A percentile compares a stretch with the other conserved stretches of the same genome.
Evolutionary conservation across 2,113 vertebrate species (phyloP).

Genomic region (Osmerus mordax): DNA sequence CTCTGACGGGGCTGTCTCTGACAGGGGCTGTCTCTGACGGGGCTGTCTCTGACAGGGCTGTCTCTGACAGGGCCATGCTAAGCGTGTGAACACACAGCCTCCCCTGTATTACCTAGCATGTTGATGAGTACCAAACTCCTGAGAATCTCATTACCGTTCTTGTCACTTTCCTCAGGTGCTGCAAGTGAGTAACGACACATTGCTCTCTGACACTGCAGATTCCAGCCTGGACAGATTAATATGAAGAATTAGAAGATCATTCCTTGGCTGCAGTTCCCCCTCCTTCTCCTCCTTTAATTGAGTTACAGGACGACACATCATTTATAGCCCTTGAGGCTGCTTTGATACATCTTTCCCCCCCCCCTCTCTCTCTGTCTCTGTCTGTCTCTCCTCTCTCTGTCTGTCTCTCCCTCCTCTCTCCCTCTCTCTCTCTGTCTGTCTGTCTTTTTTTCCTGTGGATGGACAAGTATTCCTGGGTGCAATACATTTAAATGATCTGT

Average conservation of each 20-base stretch:
- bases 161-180: constrained; percentile 58
- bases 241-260: constrained; percentile 54
- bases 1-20: too few species aligned
- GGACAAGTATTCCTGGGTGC: neutral
- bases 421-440: too few species aligned
- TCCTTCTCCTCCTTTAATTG: constrained; percentile 48
- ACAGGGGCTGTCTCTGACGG: too few species aligned
- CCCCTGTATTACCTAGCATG: constrained; percentile 29
- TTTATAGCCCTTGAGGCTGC: constrained; percentile 30
- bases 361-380: neutral
- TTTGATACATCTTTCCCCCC: constrained; percentile 17
- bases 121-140: constrained; percentile 31
- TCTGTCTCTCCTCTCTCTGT: too few species aligned
- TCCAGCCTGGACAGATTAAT: constrained; percentile 44
- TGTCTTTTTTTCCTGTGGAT: too few species aligned
- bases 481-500: neutral
- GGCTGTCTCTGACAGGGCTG: too few species aligned
- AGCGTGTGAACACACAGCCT: neutral
- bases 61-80: neutral
- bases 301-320: constrained; percentile 45
- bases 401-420: neutral
- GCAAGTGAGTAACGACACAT: constrained; percentile 41
- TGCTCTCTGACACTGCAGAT: constrained; percentile 37
- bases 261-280: constrained; percentile 44
- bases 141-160: constrained; percentile 54